Conservation (phyloP, 2,888 invertebrate genomes). For the Sesamia inferens region DNA sequence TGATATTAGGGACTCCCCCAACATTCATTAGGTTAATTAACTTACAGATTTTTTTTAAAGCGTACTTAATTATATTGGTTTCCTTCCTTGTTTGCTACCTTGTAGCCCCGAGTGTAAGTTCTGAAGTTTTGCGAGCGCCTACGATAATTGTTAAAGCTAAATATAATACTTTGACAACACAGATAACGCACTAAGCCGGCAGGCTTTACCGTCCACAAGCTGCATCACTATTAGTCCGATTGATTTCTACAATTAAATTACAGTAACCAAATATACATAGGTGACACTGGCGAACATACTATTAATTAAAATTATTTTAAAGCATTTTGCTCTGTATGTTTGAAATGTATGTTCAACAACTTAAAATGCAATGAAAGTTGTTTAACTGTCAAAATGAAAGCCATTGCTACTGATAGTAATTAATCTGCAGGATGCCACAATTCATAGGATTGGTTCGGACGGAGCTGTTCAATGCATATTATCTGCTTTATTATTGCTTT, state of each 20-base stretch:
- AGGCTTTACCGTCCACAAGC: background rate
- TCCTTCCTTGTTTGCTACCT: background rate
- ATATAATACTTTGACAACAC: background rate
- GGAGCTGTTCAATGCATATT: slow-evolving; percentile 9
- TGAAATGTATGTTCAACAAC: too few species aligned
- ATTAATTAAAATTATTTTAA: too few species aligned
- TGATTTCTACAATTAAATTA: slow-evolving; percentile 1
- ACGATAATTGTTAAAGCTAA: slow-evolving; percentile 18
- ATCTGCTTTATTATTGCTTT: slow-evolving; percentile 28
- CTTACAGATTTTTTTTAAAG: background rate
- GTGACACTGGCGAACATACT: too few species aligned
- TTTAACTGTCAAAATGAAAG: too few species aligned
- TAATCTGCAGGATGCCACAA: background rate
- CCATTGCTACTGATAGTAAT: too few species aligned
- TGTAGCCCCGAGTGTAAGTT: background rate
- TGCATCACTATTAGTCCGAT: slow-evolving; percentile 11
- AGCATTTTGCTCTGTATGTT: too few species aligned
- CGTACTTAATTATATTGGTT: background rate
- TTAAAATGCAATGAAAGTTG: too few species aligned
- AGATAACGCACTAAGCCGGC: slow-evolving; percentile 9
- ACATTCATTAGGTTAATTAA: background rate
- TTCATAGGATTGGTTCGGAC: slow-evolving; percentile 34
- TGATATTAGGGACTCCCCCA: background rate
- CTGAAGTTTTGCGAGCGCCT: background rate
- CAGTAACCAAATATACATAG: slow-evolving; percentile 33